Base-by-base conservation (phyloP, 2,888 invertebrate species). In the Theristus sp. region DNA sequence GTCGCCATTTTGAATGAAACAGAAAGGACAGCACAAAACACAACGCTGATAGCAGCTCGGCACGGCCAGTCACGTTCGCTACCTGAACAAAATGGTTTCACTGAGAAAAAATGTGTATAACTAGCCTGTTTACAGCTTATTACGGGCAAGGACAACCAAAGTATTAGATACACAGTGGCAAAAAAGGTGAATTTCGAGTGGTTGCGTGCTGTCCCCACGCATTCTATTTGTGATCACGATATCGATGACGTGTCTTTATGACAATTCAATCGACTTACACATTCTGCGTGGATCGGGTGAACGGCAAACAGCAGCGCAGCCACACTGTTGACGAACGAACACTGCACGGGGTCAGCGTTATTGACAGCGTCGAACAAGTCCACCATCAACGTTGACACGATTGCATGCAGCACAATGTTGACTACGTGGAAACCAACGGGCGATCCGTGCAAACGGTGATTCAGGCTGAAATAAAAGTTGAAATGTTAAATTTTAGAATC, bases 261-360 rank as follows among this genome's bases (percentile, higher is more conserved):
- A n/a, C n/a, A n/a, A n/a, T n/a, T n/a, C n/a, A n/a, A n/a, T n/a
- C 2, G 3, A 58, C 80, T 75, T 72, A 83, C 88, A 62, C 88
- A 86, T 79, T 96, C 94, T 0, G 86, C 83, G 76, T 96, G 94
- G 57, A 94, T 78, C 0, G 96, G 94, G 79, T 94, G 94, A 24
- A 87, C 83, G 22, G 89, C 82, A 78, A 93, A 96, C 29, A 93
- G 72, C 1, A 85, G 67, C 24, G 86, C 79, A 49, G 84, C 81
- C 60, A 84, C 38, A 31, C 10, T 6, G 22, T 28, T 26, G 52
- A 13, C 52, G n/a, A 49, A 49, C 6, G n/a, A n/a, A n/a, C n/a
- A n/a, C n/a, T n/a, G n/a, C n/a, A n/a, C n/a, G n/a, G n/a, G n/a
- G n/a, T n/a, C n/a, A n/a, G n/a, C n/a, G 10, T 17, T 6, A 38